Evolutionary conservation across 2,888 invertebrate species (phyloP).

Genomic region (Melipona beecheii): DNA sequence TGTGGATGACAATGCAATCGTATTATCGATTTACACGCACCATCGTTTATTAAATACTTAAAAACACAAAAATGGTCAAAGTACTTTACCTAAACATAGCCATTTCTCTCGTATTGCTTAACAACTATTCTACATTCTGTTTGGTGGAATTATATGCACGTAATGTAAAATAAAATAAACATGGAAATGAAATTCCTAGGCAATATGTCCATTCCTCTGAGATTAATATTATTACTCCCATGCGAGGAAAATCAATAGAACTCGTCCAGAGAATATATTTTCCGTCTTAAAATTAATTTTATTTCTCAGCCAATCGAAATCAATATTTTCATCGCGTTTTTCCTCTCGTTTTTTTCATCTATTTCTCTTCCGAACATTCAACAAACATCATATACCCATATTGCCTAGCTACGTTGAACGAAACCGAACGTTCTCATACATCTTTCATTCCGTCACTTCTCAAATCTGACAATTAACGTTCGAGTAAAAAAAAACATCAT

Average conservation of each 20-base stretch:
- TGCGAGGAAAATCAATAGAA: too few species aligned
- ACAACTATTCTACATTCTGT: conserved; percentile 25
- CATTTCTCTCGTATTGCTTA: conserved; percentile 23
- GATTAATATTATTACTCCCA: not conserved
- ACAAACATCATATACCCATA: not conserved
- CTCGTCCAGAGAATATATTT: too few species aligned
- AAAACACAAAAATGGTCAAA: conserved; percentile 29
- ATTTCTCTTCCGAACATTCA: not conserved
- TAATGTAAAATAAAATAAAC: conserved; percentile 6
- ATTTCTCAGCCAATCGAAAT: not conserved
- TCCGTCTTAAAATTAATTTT: too few species aligned
- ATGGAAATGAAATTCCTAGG: conserved; percentile 4
- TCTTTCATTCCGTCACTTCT: not conserved
- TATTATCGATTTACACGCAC: conserved; percentile 8
- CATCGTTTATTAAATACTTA: conserved; percentile 34
- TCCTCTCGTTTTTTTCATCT: too few species aligned
- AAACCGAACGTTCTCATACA: conserved; percentile 20
- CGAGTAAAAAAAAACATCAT: not conserved
- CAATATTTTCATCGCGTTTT: not conserved
- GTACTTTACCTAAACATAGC: conserved; percentile 45
- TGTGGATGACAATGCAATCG: conserved; percentile 18
- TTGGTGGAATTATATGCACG: conserved; percentile 20
- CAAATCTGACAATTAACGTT: not conserved
- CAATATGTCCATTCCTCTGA: not conserved
- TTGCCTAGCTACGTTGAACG: conserved; percentile 1